Base-by-base conservation (phyloP, 2,797 vertebrate genomes). In the Cheirogaleus major region DNA sequence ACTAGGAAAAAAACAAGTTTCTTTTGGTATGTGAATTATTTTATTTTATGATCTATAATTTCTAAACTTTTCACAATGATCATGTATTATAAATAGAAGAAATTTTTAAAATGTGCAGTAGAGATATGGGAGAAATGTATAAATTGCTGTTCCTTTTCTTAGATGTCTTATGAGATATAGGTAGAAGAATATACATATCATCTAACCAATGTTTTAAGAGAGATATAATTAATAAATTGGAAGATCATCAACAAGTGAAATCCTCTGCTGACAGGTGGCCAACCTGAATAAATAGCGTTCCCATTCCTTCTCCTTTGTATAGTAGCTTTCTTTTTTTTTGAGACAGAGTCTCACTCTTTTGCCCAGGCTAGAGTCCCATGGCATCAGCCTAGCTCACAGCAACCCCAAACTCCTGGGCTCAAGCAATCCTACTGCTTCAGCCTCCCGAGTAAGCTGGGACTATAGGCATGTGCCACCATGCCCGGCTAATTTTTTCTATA, bases 181-280 rank as follows among this genome's bases (percentile, higher is more conserved):
- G 32, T 80, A 72, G 73, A 63, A 43, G 48, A 63, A 75, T 91
- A 59, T 7, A 86, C 43, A n/a, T 57, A 73, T 86, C 3, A 38
- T 38, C 55, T 90, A 73, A 81, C 35, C 59, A 59, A 20, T 82
- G 32, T 82, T 94, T 91, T 83, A 88, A 88, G 82, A 82, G 69
- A 91, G 69, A 83, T 45, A 69, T 67, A 90, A 35, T 92, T 59
- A 85, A 35, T 92, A 79, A 94, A 27, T 73, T 70, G 45, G 78
- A 78, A 88, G 76, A 91, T 83, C 57, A 81, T 81, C 35, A 65
- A 87, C 23, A 65, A 87, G 30, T 78, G 41, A 89, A 81, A 81
- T 65, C 17, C 45, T 94, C 61, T 92, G 75, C 27, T 79, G 43
- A 50, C 83, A 85, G 32, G 13, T 65, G 41, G 38, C n/a, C 78